These are phyloP conservation scores for Parnassius orleans DNA, from an alignment of 2,888 invertebrate species.

Conservation along the genomic window DNA sequence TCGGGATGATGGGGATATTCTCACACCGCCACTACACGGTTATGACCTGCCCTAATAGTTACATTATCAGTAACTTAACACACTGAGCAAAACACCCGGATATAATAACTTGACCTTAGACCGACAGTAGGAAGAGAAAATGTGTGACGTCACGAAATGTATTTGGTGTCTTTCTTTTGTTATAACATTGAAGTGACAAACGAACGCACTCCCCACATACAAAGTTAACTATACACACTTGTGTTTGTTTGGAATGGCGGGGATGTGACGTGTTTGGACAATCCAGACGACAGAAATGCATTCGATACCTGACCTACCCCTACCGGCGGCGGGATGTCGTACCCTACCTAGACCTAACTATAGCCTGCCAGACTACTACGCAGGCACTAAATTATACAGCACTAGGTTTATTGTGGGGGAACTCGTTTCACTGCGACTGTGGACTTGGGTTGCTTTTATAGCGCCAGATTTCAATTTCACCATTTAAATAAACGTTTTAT, in stretches of 20 bases:
- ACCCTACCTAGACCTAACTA: constrained; percentile 42
- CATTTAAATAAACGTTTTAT: too few species aligned
- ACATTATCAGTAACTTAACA: too few species aligned
- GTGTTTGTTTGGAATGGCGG: constrained; percentile 27
- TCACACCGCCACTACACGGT: too few species aligned
- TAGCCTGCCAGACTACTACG: constrained; percentile 47
- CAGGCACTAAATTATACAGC: constrained; percentile 67
- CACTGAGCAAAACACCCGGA: too few species aligned
- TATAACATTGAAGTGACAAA: too few species aligned
- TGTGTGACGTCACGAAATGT: too few species aligned
- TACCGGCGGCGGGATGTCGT: constrained; percentile 53
- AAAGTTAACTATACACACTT: constrained; percentile 34
- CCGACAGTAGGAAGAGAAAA: too few species aligned
- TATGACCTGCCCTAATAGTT: too few species aligned
- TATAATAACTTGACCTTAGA: too few species aligned
- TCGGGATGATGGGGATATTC: too few species aligned
- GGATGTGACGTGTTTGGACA: constrained; percentile 15
- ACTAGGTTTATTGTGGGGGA: constrained; percentile 59
- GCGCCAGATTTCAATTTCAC: too few species aligned
- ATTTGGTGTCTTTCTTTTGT: too few species aligned
- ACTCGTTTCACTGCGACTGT: constrained; percentile 36
- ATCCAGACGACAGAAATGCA: constrained; percentile 23
- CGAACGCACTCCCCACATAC: neutral
- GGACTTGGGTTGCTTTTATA: constrained; percentile 39
- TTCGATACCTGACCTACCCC: constrained; percentile 58